Evolutionary conservation across 2,113 vertebrate species (phyloP).

Genomic region (Oryzias curvinotus): DNA sequence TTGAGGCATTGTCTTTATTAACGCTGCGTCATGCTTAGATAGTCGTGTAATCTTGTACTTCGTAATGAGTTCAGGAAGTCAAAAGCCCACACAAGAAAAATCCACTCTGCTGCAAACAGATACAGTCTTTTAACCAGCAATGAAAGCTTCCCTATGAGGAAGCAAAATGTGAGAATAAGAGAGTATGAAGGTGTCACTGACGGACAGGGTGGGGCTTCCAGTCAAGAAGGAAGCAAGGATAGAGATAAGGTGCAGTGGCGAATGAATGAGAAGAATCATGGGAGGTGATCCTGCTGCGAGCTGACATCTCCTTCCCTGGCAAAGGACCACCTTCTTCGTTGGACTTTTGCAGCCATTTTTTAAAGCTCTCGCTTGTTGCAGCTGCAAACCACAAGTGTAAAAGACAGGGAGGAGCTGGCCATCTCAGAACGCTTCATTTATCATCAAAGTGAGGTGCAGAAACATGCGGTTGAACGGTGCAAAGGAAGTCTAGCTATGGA

Average conservation of each 20-base stretch:
- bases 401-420: conserved; percentile 24
- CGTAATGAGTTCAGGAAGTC: conserved; percentile 60
- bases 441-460: conserved; percentile 37
- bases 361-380: conserved; percentile 20
- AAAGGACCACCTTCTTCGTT: conserved; percentile 44
- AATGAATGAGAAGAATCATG: conserved; percentile 41
- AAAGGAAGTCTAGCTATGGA: conserved; percentile 32
- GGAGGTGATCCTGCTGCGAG: conserved; percentile 49
- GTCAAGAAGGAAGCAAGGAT: conserved; percentile 25
- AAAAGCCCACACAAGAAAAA: conserved; percentile 54
- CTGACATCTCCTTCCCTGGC: conserved; percentile 37
- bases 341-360: conserved; percentile 28
- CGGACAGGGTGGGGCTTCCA: conserved; percentile 8
- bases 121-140: background rate
- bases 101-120: background rate
- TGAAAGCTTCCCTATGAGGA: conserved; percentile 5
- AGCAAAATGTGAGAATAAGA: conserved; percentile 13
- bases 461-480: conserved; percentile 33
- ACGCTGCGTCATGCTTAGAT: conserved; percentile 25
- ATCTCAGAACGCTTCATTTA: conserved; percentile 24
- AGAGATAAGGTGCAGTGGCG: conserved; percentile 31
- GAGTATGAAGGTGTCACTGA: conserved; percentile 30
- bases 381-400: conserved; percentile 30
- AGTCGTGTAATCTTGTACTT: conserved; percentile 4
- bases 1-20: conserved; percentile 26